These are phyloP conservation scores for Enteromius unitaeniatus DNA, from an alignment of 2,797 vertebrate species.

Conservation along the genomic window DNA sequence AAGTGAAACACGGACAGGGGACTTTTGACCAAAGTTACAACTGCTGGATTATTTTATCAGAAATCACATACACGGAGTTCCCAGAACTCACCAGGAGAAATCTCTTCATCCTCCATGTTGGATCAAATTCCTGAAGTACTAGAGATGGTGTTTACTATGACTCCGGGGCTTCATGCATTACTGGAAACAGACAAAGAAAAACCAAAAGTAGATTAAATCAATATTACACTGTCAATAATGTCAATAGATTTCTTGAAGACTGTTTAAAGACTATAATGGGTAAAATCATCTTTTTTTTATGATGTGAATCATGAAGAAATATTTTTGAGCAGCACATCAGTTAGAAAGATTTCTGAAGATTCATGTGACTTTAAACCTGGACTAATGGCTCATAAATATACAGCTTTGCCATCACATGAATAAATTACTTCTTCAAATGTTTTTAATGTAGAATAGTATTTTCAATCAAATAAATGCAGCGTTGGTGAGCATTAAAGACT, in stretches of 20 bases:
- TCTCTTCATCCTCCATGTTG: slow-evolving; percentile 44
- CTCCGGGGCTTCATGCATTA: slow-evolving; percentile 33
- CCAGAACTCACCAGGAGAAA: slow-evolving; percentile 37
- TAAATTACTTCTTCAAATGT: not conserved
- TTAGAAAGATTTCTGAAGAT: not conserved
- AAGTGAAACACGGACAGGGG: slow-evolving; percentile 42
- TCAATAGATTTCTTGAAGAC: not conserved
- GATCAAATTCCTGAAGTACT: slow-evolving; percentile 26
- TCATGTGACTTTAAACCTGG: not conserved
- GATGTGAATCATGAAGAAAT: not conserved
- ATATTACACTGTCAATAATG: slow-evolving; percentile 18
- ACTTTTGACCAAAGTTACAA: slow-evolving; percentile 38
- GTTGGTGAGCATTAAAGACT: not conserved
- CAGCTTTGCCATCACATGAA: not conserved
- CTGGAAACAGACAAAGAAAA: slow-evolving; percentile 36
- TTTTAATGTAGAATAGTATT: too few species aligned
- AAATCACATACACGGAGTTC: slow-evolving; percentile 27
- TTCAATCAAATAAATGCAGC: not conserved
- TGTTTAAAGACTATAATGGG: not conserved
- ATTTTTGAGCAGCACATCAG: not conserved
- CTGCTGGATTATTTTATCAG: slow-evolving; percentile 45
- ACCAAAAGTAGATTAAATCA: not conserved
- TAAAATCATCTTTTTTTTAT: not conserved
- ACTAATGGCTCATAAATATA: not conserved
- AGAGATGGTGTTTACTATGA: slow-evolving; percentile 19